Base-by-base conservation (phyloP, 2,797 vertebrate genomes). In the Chaetophractus vellerosus region DNA sequence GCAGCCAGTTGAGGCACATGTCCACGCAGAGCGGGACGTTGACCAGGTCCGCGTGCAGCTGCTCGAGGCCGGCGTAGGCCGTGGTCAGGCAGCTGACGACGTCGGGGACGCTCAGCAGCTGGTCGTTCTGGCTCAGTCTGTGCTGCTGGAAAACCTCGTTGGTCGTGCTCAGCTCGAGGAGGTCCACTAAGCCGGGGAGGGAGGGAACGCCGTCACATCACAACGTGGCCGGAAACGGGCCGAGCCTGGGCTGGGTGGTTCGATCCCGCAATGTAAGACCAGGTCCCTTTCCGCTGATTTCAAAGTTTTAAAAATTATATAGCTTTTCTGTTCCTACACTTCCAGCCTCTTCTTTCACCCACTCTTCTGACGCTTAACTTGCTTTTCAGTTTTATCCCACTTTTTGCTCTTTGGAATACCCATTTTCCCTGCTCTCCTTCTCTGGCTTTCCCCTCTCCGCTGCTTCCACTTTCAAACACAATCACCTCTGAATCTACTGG, bases 1-100 rank as follows among this genome's bases (percentile, higher is more conserved):
- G 99, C 75, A 99, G 98, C 99, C 99, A 99, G 98, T 99, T 99
- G 97, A 99, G 99, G 98, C 99, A 99, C 99, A 99, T 99, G 98
- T 99, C 99, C 1, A 99, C 99, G 36, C 99, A 99, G 96, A 99
- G 99, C 0, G 99, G 99, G 72, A 99, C 99, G 2, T 99, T 99
- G 97, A 99, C 99, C 98, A 99, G 98, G 96, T 99, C 99, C 96
- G 99, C 99, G 97, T 99, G 99, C 96, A 99, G 99, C 98, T 99
- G 99, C 96, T 99, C 99, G 95, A 99, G 99, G 50, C 99, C 99
- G 7, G 99, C 99, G 11, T 99, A 99, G 94, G 99, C 98, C 41
- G 99, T 99, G 10, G 99, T 99, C 98, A 99, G 98, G 96, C 99
- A 99, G 98, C 99, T 99, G 98, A 99, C 99, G 97, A 99, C 98